Percentiles rank a stretch among this genome's conserved stretches.
Conservation (phyloP, 2,113 vertebrate species). For the human region GRCh38 chr1:88960001-88960500, state of each 20-base stretch:
- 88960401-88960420: background rate
- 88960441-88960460: background rate
- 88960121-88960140: no score
- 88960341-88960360: background rate
- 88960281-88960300: background rate
- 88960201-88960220: no score
- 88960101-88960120: no score
- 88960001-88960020: no score
- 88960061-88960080: no score
- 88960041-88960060: no score
- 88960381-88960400: background rate
- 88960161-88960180: no score
- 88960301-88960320: background rate
- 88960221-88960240: background rate
- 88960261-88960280: background rate
- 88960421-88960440: background rate
- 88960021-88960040: no score
- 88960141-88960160: no score
- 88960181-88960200: no score
- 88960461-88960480: background rate
- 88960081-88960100: no score
- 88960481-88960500: background rate
- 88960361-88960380: background rate
- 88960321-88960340: background rate
- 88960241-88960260: background rate